These are phyloP conservation scores for Circaetus cinerascens DNA, from an alignment of 2,113 vertebrate genomes.

Conservation along the genomic window DNA sequence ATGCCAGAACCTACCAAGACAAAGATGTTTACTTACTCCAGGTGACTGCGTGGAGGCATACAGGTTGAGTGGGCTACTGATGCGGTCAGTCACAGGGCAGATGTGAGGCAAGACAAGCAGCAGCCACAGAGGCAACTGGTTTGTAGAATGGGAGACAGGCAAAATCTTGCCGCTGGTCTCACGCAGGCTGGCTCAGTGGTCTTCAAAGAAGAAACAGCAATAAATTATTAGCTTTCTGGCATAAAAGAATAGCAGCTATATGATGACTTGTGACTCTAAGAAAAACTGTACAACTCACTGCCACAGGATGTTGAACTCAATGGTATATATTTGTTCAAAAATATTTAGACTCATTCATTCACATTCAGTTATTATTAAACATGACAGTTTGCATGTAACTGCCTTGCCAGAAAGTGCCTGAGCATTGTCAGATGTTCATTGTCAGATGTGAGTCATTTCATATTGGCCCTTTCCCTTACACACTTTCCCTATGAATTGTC, in stretches of 20 bases:
- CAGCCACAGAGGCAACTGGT: not conserved
- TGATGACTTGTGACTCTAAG: not conserved
- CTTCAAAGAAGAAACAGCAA: not conserved
- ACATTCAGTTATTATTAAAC: not conserved
- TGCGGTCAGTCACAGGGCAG: not conserved
- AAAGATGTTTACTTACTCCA: not conserved
- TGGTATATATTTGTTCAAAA: not conserved
- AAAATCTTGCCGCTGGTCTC: not conserved
- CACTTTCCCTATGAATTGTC: not conserved
- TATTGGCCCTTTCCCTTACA: not conserved
- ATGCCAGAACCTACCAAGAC: not conserved
- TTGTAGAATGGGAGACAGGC: not conserved
- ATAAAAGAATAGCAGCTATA: not conserved
- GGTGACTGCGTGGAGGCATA: not conserved
- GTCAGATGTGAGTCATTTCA: not conserved
- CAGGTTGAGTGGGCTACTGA: fast-evolving
- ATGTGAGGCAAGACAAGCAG: not conserved
- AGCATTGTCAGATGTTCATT: not conserved
- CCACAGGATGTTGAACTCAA: not conserved
- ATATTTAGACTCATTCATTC: not conserved
- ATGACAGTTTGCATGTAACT: not conserved
- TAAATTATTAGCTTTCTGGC: not conserved
- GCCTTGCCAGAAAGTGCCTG: not conserved
- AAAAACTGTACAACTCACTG: not conserved
- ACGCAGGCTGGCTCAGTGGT: not conserved